Percentiles rank a stretch among this genome's conserved stretches.
phyloP scores from a whole-genome alignment of 2,888 invertebrate genomes.

The Masnerella sp. region DNA sequence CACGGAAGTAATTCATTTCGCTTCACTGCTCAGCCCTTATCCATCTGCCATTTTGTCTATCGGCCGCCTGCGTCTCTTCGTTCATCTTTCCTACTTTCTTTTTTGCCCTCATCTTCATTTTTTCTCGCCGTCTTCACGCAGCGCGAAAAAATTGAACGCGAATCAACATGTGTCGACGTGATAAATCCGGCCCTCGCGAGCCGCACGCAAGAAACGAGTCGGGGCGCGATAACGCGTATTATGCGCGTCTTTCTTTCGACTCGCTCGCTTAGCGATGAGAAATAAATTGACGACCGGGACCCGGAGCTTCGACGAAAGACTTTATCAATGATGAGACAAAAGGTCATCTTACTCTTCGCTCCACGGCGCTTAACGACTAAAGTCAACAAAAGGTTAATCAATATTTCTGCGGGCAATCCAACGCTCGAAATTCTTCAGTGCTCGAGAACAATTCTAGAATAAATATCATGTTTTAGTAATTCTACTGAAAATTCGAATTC shows the following conservation, averaged over 20 bases:
- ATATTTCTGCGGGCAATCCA: no score
- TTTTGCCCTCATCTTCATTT: constrained; percentile 10
- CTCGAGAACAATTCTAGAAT: no score
- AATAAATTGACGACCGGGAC: constrained; percentile 18
- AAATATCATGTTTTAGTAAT: no score
- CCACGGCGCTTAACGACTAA: constrained; percentile 4
- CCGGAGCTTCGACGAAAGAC: constrained; percentile 1
- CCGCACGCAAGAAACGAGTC: neutral
- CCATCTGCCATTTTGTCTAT: constrained; percentile 60
- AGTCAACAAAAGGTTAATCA: constrained; percentile 17
- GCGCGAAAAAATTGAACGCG: constrained; percentile 10
- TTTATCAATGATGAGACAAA: constrained; percentile 27
- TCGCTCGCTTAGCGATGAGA: constrained; percentile 14
- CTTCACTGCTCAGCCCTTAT: constrained; percentile 63
- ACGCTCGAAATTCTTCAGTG: no score
- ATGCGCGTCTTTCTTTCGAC: constrained; percentile 17
- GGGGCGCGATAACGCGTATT: constrained; percentile 8
- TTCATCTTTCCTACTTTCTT: constrained; percentile 35
- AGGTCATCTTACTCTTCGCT: constrained; percentile 11
- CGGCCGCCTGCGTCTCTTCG: constrained; percentile 35
- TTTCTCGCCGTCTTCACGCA: neutral
- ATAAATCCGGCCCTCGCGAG: neutral
- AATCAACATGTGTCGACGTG: constrained; percentile 41
- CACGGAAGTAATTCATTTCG: constrained; percentile 72
- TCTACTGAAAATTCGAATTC: no score